These are phyloP conservation scores for Acanthurus leucopareius DNA, from an alignment of 2,797 vertebrate species.

Conservation along the genomic window DNA sequence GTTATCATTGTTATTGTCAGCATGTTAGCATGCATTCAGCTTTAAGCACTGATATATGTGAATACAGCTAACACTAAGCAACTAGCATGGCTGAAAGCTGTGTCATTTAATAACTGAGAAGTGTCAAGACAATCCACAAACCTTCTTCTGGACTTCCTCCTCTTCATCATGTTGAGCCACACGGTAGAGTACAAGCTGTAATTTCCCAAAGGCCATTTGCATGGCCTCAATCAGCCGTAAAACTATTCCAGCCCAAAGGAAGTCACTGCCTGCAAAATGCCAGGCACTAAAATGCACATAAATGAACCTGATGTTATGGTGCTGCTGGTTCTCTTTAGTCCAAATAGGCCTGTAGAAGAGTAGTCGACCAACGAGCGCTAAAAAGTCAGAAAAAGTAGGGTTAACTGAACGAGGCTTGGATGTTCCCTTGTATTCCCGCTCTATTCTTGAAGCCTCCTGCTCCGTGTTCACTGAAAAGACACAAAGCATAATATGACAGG, in stretches of 20 bases:
- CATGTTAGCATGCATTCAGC: not conserved
- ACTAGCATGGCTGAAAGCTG: not conserved
- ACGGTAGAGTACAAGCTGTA: conserved; percentile 88
- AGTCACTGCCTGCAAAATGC: conserved; percentile 95
- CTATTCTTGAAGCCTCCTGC: conserved; percentile 64
- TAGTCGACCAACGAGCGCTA: conserved; percentile 76
- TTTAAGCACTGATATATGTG: not conserved
- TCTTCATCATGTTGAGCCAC: conserved; percentile 76
- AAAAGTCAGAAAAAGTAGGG: conserved; percentile 57
- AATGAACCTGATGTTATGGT: conserved; percentile 86
- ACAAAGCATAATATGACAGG: conserved; percentile 32
- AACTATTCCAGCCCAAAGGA: conserved; percentile 94
- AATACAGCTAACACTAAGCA: not conserved
- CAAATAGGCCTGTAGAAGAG: conserved; percentile 91
- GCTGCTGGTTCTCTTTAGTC: conserved; percentile 85
- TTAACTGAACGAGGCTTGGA: conserved; percentile 57
- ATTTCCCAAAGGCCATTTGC: conserved; percentile 87
- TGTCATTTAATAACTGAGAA: not conserved
- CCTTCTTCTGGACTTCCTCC: conserved; percentile 70
- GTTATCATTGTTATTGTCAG: not conserved
- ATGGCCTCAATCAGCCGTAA: conserved; percentile 89
- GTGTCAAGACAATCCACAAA: conserved; percentile 29
- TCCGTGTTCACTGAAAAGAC: conserved; percentile 76
- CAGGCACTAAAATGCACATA: conserved; percentile 94
- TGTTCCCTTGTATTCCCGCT: conserved; percentile 31